Evolutionary conservation across 2,888 invertebrate species (phyloP), one percentile per base, ranked within the genome.

Genomic region (Pimpla rufipes): DNA sequence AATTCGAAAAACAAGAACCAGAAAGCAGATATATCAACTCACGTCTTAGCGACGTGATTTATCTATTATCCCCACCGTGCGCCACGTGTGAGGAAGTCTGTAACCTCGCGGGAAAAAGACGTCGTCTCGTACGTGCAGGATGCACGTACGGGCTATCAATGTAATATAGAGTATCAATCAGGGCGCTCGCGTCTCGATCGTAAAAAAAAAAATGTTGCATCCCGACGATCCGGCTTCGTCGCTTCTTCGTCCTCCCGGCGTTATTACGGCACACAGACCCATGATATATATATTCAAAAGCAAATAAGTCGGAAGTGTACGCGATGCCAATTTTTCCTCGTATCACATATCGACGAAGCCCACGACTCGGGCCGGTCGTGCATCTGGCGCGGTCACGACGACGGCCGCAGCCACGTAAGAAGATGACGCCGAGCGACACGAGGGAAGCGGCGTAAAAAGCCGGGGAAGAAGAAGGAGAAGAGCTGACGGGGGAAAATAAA

Each of bases 401-500:
- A 74, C 45, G 73, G 29, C 50, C 55, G 55, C 10, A 52, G 13
- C 13, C 37, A 37, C 37, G 42, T 45, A 45, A 67, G 76, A 73
- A 76, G 79, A 79, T 35, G 70, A 64, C 21, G 70, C 40, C 67
- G 37, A 37, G 3, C 67, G 16, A 11, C 57, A 18, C 23, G 62
- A 52, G 37, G 67, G 62, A 57, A 47, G 74, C 62, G 52, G 78
- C 74, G 64, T 45, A 71, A 75, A 80, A 45, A 76, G 13, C 42
- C 70, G 59, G 52, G 59, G 23, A 55, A 57, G 50, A 50, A 23
- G 37, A 62, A 57, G 71, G 73, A 45, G 77, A 52, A 66, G 74
- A 74, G 82, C 71, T 70, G 84, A 75, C 66, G 78, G 62, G 75
- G 81, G 75, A 74, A 85, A 85, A 83, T 83, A 83, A 83, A 81